phyloP scores from a whole-genome alignment of 2,888 invertebrate genomes.

The Prionchulus punctatus region DNA sequence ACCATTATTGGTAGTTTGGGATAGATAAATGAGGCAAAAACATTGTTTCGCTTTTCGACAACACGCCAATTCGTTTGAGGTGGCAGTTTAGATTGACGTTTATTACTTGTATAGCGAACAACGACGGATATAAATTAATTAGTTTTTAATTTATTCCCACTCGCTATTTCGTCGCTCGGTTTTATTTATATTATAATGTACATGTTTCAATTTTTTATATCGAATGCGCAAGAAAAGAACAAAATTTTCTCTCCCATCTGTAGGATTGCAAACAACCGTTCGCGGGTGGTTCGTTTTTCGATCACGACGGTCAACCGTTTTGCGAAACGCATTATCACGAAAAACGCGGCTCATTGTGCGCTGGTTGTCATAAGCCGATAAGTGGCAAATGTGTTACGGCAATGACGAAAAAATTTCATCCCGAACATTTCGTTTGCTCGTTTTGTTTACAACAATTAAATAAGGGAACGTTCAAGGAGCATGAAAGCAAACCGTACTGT shows the following conservation, averaged over 20 bases:
- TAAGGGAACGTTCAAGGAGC: conserved; percentile 98
- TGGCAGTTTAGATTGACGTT: too few relatives aligned
- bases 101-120: too few relatives aligned
- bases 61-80: too few relatives aligned
- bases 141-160: too few relatives aligned
- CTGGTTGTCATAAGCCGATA: conserved; percentile 92
- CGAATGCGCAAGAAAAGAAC: too few relatives aligned
- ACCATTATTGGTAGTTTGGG: too few relatives aligned
- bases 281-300: conserved; percentile 93
- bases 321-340: conserved; percentile 98
- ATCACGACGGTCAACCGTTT: conserved; percentile 91
- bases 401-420: conserved; percentile 97
- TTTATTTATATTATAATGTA: not conserved
- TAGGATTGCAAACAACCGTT: conserved; percentile 94
- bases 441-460: conserved; percentile 93
- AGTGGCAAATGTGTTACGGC: conserved; percentile 80
- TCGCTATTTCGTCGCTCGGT: too few relatives aligned
- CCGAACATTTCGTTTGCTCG: conserved; percentile 98
- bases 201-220: too few relatives aligned
- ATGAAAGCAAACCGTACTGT: conserved; percentile 95
- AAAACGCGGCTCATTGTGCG: conserved; percentile 86
- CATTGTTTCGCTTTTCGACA: too few relatives aligned
- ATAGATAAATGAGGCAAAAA: too few relatives aligned
- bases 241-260: too few relatives aligned
- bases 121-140: too few relatives aligned